Conservation (phyloP, 2,797 vertebrate species). For the Aphelocoma californica region DNA sequence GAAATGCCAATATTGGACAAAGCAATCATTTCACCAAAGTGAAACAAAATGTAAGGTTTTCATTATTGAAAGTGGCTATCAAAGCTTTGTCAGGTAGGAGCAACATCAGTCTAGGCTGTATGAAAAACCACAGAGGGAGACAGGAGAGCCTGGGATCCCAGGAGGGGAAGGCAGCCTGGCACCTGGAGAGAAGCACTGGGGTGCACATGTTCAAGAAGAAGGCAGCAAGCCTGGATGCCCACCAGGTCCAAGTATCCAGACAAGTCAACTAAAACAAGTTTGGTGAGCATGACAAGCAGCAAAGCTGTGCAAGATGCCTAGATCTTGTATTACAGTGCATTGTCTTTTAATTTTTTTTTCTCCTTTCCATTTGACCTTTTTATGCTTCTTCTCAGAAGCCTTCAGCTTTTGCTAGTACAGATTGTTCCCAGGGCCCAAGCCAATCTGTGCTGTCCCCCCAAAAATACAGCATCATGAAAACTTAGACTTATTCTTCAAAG, state of each 20-base stretch:
- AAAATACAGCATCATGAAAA: neutral
- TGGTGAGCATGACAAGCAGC: neutral
- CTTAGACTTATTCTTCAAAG: neutral
- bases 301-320: neutral
- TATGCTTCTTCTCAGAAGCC: neutral
- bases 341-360: neutral
- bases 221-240: neutral
- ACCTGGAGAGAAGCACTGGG: neutral
- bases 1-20: neutral
- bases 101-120: neutral
- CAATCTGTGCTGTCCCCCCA: rapidly evolving
- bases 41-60: neutral
- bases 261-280: neutral
- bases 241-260: too few relatives aligned
- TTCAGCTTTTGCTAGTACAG: neutral
- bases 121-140: neutral
- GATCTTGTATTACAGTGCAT: neutral
- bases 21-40: neutral
- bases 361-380: neutral
- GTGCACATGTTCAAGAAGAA: neutral
- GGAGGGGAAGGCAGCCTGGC: neutral
- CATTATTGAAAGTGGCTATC: neutral
- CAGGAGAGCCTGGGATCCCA: rapidly evolving
- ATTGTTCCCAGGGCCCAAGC: neutral
- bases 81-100: neutral